Conservation (phyloP, 2,888 invertebrate species). For the Cheilosia vernalis region DNA sequence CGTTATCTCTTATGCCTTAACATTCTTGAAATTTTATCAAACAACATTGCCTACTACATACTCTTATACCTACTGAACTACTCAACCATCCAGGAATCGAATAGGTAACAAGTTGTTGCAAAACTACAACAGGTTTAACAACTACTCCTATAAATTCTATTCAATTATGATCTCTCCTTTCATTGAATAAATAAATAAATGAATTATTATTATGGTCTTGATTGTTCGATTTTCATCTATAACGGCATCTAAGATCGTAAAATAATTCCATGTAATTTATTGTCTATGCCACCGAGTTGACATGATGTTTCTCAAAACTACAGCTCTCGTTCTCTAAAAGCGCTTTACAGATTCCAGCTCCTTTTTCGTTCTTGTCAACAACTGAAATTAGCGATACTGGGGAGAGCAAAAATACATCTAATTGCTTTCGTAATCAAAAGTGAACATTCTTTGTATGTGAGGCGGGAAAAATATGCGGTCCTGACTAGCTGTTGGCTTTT, state of each 20-base stretch:
- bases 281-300: conserved; percentile 28
- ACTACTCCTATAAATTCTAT: neutral
- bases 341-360: neutral
- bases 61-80: conserved; percentile 7
- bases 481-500: neutral
- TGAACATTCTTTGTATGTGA: neutral
- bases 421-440: conserved; percentile 29
- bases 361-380: neutral
- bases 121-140: conserved; percentile 9
- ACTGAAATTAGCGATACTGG: conserved; percentile 20
- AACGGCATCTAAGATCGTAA: conserved; percentile 17
- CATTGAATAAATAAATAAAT: conserved; percentile 33
- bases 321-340: conserved; percentile 17
- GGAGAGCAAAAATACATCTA: neutral
- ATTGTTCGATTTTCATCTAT: neutral
- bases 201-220: conserved; percentile 15
- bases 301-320: conserved; percentile 17
- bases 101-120: conserved; percentile 2
- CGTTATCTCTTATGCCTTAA: conserved; percentile 14
- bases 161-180: conserved; percentile 26
- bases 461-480: no score
- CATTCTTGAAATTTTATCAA: neutral
- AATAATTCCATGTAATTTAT: neutral
- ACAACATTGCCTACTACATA: neutral
- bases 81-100: conserved; percentile 6